These are phyloP conservation scores for Excalfactoria chinensis DNA, from an alignment of 2,113 vertebrate genomes.

Conservation along the genomic window DNA sequence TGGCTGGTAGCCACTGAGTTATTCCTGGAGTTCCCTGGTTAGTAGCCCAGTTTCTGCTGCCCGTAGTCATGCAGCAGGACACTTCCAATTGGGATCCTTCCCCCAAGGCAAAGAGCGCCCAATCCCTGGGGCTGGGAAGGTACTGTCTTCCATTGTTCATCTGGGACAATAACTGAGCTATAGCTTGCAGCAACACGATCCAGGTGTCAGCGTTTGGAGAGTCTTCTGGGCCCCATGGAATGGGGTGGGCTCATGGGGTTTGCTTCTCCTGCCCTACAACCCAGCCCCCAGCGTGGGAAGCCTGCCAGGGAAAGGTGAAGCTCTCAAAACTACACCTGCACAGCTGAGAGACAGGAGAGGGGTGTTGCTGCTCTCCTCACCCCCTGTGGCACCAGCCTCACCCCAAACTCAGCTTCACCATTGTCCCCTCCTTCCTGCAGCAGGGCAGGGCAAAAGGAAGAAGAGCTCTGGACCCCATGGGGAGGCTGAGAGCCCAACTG, in stretches of 20 bases:
- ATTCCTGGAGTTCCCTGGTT: neutral
- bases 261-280: neutral
- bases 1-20: neutral
- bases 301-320: no score
- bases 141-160: neutral
- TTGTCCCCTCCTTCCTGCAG: neutral
- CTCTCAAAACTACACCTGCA: neutral
- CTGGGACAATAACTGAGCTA: no score
- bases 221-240: neutral
- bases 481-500: neutral
- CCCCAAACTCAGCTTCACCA: neutral
- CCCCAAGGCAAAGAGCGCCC: no score
- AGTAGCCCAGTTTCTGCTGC: neutral
- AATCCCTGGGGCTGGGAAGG: neutral
- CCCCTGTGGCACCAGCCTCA: neutral
- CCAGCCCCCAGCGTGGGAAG: neutral
- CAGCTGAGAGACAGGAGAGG: neutral
- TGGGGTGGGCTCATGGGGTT: neutral
- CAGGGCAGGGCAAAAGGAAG: no score
- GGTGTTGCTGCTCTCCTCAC: no score
- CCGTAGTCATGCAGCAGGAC: neutral
- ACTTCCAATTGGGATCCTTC: neutral
- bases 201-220: neutral
- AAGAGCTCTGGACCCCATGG: neutral
- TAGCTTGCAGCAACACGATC: accelerated